Percentiles rank a stretch among this genome's conserved stretches.
Evolutionary conservation across 2,888 invertebrate species (phyloP).

Genomic region (Therioaphis trifolii): DNA sequence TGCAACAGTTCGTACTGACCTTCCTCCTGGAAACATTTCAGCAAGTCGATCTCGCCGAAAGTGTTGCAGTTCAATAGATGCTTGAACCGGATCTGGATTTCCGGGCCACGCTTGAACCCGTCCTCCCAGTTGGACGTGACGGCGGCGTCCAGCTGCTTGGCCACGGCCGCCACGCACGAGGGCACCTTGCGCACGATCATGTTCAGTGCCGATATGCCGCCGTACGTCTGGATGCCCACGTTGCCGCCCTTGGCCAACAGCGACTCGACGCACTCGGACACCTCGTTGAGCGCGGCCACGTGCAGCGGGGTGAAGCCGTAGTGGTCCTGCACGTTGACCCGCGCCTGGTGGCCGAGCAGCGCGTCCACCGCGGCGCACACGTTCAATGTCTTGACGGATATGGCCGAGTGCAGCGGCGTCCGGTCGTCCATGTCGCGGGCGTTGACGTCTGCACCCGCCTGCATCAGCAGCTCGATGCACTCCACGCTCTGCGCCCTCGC

Average conservation of each 20-base stretch:
- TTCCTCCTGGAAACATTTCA: constrained; percentile 88
- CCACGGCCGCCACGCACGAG: constrained; percentile 84
- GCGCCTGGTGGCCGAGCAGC: constrained; percentile 81
- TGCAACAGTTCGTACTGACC: constrained; percentile 87
- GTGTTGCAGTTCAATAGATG: constrained; percentile 33
- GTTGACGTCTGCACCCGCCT: constrained; percentile 82
- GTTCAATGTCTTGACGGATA: constrained; percentile 83
- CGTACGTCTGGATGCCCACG: constrained; percentile 70
- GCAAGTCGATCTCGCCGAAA: constrained; percentile 81
- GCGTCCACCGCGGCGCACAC: constrained; percentile 83
- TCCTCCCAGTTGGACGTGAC: constrained; percentile 69
- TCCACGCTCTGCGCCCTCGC: constrained; percentile 83
- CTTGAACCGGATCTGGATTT: constrained; percentile 47
- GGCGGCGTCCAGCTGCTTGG: constrained; percentile 83
- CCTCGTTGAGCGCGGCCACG: constrained; percentile 57
- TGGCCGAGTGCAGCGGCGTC: constrained; percentile 81
- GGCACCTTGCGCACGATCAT: constrained; percentile 89
- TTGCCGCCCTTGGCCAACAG: constrained; percentile 35
- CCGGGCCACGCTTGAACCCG: constrained; percentile 48
- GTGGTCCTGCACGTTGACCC: constrained; percentile 85
- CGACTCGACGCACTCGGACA: constrained; percentile 57
- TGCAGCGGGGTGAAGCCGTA: constrained; percentile 72
- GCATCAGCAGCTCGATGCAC: constrained; percentile 82
- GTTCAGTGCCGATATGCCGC: constrained; percentile 86
- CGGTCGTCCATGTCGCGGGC: constrained; percentile 83